Evolutionary conservation across 2,888 invertebrate genomes (phyloP), one percentile per base, ranked within the genome.

Genomic region (Oxytorus armatus): DNA sequence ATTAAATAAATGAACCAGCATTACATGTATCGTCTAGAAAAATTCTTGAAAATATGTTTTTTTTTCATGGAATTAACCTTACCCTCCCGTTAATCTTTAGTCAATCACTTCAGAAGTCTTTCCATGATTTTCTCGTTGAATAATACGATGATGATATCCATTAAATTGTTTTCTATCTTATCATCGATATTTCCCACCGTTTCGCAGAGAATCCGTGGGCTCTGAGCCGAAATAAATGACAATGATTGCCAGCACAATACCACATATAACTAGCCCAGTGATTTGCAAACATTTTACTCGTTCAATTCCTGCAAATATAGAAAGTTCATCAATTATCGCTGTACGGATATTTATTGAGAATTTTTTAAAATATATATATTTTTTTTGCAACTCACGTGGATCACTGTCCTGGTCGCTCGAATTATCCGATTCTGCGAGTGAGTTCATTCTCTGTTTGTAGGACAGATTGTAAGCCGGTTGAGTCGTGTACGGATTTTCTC

Each of bases 221-320:
- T 49, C 61, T 11, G 39, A 39, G 25, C 63, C 73, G 53, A 47
- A 73, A 73, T 73, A 73, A 61, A 73, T 29, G 3, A 73, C 73
- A 1, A 73, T 23, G 8, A 55, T 44, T 11, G 44, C 33, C 14
- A 63, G 36, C 63, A 77, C 3, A 4, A 55, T 11, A 0, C 11
- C 51, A 33, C 61, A 21, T 29, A 77, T 42, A 3, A 63, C 8
- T 21, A 77, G 10, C 23, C 57, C 51, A 8, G 36, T n/a, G 14
- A 51, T 14, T 16, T 69, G 69, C 1, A 55, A 21, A 39, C 33
- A 55, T 3, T 36, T 63, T 3, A 63, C 3, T 55, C 51, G 51
- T 63, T 36, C 53, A 53, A 63, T 63, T 0, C 47, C 76, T 77
- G 63, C 3, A 44, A 65, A 51, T 11, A 44, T 0, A 47, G 23